Evolutionary conservation across 1,140 invertebrate genomes (phyloP).

Genomic region (Pseudomyrmex flavicornis): DNA sequence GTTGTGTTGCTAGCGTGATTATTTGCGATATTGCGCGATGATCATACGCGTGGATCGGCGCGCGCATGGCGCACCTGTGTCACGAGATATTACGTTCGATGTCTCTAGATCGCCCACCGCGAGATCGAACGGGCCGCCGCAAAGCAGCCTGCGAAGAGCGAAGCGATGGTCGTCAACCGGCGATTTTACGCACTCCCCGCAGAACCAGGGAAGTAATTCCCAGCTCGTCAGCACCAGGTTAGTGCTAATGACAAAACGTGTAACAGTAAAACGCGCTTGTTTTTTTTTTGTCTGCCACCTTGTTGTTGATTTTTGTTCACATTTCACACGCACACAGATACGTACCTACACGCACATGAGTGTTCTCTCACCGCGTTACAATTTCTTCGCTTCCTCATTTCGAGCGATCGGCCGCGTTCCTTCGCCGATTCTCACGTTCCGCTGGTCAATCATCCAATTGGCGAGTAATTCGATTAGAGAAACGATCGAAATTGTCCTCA

Average conservation of each 20-base stretch:
- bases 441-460: neutral
- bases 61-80: conserved; percentile 34
- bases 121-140: conserved; percentile 82
- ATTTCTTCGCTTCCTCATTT: too few species aligned
- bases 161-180: conserved; percentile 94
- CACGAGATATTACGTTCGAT: conserved; percentile 52
- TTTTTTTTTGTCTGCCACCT: conserved; percentile 49
- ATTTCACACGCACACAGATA: neutral
- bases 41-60: neutral
- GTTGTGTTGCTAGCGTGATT: conserved; percentile 29
- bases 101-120: conserved; percentile 78
- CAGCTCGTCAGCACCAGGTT: conserved; percentile 87
- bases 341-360: too few species aligned
- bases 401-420: too few species aligned
- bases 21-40: conserved; percentile 4
- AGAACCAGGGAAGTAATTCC: conserved; percentile 81
- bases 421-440: neutral
- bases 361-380: too few species aligned
- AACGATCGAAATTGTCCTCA: neutral
- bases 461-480: neutral
- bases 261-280: conserved; percentile 47
- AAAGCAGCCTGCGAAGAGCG: conserved; percentile 85
- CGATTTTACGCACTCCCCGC: conserved; percentile 88
- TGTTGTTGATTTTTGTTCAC: conserved; percentile 50
- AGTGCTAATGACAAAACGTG: conserved; percentile 56